These are phyloP conservation scores for Pogonognathellus flavescens DNA, from an alignment of 1,140 invertebrate species.

Conservation along the genomic window DNA sequence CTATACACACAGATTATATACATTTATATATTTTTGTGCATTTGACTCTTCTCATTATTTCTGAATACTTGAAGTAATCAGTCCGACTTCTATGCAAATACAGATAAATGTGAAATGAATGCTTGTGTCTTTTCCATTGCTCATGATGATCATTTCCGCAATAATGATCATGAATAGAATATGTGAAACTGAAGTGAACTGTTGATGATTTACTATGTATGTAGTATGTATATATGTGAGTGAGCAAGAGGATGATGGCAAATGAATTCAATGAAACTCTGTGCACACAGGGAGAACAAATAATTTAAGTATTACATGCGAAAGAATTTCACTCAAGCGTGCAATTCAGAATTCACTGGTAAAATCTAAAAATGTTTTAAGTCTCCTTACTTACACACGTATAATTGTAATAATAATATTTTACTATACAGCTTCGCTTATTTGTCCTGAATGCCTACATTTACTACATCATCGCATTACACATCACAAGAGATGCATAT, in stretches of 20 bases:
- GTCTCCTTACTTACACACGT: not conserved
- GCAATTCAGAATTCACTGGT: not conserved
- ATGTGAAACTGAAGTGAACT: not conserved
- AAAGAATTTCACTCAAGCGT: not conserved
- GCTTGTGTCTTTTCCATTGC: conserved; percentile 7
- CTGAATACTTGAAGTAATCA: not conserved
- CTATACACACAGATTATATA: not conserved
- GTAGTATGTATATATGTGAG: not conserved
- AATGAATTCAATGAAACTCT: conserved; percentile 22
- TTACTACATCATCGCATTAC: not conserved
- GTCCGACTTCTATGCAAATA: too few species aligned
- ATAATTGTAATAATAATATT: not conserved
- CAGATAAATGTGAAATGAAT: not conserved
- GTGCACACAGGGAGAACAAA: not conserved
- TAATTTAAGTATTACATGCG: not conserved
- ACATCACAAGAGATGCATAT: not conserved
- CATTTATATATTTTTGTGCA: not conserved
- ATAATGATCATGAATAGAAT: conserved; percentile 33
- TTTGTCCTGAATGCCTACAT: not conserved
- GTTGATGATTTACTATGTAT: not conserved
- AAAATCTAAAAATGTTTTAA: not conserved
- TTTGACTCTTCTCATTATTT: not conserved
- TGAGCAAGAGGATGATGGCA: not conserved
- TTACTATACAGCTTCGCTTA: too few species aligned
- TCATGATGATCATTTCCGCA: conserved; percentile 24